Percentiles rank a stretch among this genome's conserved stretches.
Conservation (phyloP, 64 coral and sea anemone genomes). For the Trachythela sp. region DNA sequence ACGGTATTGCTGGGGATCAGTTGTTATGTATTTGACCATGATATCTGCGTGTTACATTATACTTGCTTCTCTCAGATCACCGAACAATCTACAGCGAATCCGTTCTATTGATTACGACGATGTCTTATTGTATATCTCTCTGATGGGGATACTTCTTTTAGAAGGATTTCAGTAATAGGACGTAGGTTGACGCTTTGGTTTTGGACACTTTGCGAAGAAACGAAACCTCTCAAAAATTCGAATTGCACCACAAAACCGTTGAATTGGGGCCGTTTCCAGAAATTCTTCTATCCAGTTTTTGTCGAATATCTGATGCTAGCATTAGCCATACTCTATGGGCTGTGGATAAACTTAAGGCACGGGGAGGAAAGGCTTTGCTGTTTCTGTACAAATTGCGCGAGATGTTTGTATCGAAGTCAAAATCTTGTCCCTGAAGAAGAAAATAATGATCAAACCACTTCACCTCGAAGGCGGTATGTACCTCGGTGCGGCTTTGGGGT, state of each 20-base stretch:
- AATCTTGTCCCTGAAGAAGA: not conserved
- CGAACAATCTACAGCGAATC: not conserved
- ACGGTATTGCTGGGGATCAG: not conserved
- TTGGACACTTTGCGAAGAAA: not conserved
- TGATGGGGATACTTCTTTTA: not conserved
- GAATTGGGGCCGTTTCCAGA: not conserved
- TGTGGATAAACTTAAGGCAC: not conserved
- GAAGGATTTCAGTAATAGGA: conserved; percentile 5
- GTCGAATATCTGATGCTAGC: not conserved
- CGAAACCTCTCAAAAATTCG: not conserved
- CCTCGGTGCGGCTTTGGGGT: not conserved
- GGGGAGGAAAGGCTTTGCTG: not conserved
- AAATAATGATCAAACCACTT: not conserved
- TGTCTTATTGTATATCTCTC: not conserved
- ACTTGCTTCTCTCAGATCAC: not conserved
- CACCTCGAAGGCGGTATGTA: not conserved
- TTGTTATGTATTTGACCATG: not conserved
- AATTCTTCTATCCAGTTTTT: not conserved
- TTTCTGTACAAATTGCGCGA: not conserved
- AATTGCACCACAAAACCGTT: not conserved
- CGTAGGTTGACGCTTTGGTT: too few relatives aligned
- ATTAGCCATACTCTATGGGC: not conserved
- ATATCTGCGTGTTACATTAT: not conserved
- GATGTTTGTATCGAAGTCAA: not conserved
- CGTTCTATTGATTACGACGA: not conserved